These are phyloP conservation scores for Alexandromys oeconomus DNA, from an alignment of 2,797 vertebrate species.

Conservation along the genomic window DNA sequence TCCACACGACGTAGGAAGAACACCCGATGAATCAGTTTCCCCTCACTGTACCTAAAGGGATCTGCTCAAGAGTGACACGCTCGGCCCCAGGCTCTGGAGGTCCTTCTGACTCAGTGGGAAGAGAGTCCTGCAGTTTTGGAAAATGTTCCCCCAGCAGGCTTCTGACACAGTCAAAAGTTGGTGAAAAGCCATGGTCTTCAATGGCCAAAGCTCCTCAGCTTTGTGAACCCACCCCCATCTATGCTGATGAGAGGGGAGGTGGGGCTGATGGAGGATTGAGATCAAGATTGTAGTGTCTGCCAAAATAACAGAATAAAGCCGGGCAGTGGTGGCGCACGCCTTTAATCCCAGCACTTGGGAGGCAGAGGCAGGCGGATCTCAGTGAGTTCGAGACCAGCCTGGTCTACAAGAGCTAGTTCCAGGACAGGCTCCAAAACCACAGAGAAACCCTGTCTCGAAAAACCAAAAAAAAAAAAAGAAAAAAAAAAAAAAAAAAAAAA, in stretches of 20 bases:
- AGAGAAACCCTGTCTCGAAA: no score
- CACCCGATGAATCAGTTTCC: not conserved
- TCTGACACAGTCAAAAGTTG: not conserved
- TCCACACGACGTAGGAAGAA: not conserved
- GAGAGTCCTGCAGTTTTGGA: not conserved
- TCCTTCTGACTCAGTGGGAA: not conserved
- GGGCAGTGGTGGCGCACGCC: no score
- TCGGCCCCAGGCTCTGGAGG: not conserved
- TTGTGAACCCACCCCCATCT: not conserved
- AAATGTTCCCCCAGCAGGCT: not conserved
- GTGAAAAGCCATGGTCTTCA: not conserved
- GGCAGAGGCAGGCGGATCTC: no score
- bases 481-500: no score
- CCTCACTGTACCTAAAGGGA: not conserved
- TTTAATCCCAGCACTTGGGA: no score
- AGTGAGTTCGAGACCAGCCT: no score
- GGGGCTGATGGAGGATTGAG: not conserved
- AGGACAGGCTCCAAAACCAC: no score
- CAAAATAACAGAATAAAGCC: not conserved
- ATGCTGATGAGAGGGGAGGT: not conserved
- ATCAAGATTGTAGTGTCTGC: not conserved
- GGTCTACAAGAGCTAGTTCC: no score
- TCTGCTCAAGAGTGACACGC: not conserved
- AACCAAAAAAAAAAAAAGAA: no score
- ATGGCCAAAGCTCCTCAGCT: not conserved